Base-by-base conservation (phyloP, 37 sponge, comb jelly and placozoan genomes). In the Chondrilla cf. caribensis region DNA sequence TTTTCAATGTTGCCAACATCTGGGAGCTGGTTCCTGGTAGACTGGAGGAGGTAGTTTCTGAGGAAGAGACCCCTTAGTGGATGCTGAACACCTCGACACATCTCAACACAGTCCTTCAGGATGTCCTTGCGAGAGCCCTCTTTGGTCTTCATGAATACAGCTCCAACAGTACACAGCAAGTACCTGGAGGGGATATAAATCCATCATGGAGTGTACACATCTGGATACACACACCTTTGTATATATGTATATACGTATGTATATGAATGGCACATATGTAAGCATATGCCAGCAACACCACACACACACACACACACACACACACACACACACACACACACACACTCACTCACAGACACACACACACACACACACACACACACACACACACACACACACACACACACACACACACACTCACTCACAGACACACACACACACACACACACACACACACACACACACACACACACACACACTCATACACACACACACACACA, bases 71-170 rank as follows among this genome's bases (percentile, higher is more conserved):
- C 99, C 37, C 99, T 90, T 38, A 96, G 93, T 4, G 99, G 99
- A 58, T 95, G 96, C 87, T 98, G 99, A 24, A 98, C 99, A 19
- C 99, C 99, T 17, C 99, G 94, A 88, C 99, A 98, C 99, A 98
- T 98, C 87, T 98, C 99, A 70, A 98, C 99, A 78, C 95, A 60
- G 77, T 98, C 99, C 68, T 90, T 77, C 76, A 97, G 80, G 60
- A 97, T 97, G 89, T 97, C 93, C 79, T 86, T 90, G 22, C 93
- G 84, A n/a, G 95, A 90, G 14, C 89, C 93, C 77, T 93, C 93
- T 35, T 84, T 87, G 4, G 92, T 78, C 71, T 89, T 93, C 83
- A 98, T 95, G 86, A 92, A 98, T 54, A 95, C 96, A 35, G 82
- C 87, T 9, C 99, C 99, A 59, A 98, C 99, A 11, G 99, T 98